Conservation (phyloP, 2,888 invertebrate species). For the Acheta domesticus region DNA sequence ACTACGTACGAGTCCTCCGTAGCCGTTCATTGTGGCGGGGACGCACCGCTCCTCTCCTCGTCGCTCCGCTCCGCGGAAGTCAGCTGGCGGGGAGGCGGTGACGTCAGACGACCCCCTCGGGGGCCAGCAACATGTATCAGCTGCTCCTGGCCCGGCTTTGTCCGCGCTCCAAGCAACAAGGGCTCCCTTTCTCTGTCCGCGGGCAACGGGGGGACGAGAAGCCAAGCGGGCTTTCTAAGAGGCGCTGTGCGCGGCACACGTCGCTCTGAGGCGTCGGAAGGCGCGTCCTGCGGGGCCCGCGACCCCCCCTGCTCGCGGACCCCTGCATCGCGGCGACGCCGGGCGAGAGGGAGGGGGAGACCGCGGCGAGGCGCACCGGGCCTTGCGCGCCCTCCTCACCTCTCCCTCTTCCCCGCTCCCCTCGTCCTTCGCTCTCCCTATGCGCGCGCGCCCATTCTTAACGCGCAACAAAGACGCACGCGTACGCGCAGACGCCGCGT, state of each 20-base stretch:
- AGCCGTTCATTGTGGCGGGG: too few relatives aligned
- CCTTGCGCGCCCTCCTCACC: neutral
- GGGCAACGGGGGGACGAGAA: conserved; percentile 5
- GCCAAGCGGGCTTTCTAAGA: conserved; percentile 9
- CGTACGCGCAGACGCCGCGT: neutral
- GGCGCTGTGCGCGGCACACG: conserved; percentile 18
- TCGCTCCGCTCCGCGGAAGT: neutral
- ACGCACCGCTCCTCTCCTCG: too few relatives aligned
- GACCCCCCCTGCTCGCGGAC: neutral
- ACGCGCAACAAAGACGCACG: conserved; percentile 6
- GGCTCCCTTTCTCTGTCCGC: neutral
- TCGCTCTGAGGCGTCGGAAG: conserved; percentile 18
- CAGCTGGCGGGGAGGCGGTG: neutral
- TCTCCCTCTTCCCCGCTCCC: too few relatives aligned
- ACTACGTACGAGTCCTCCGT: too few relatives aligned
- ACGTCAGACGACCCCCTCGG: neutral
- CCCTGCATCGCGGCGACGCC: too few relatives aligned
- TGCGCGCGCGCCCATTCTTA: neutral
- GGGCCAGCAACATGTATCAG: conserved; percentile 31
- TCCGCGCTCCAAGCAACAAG: conserved; percentile 20
- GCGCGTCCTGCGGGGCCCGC: conserved; percentile 5
- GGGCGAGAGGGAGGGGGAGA: too few relatives aligned
- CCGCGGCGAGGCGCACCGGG: neutral
- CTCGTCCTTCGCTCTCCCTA: neutral
- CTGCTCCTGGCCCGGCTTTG: conserved; percentile 30